phyloP scores from a whole-genome alignment of 1,140 invertebrate genomes.

The Dinoponera quadriceps region DNA sequence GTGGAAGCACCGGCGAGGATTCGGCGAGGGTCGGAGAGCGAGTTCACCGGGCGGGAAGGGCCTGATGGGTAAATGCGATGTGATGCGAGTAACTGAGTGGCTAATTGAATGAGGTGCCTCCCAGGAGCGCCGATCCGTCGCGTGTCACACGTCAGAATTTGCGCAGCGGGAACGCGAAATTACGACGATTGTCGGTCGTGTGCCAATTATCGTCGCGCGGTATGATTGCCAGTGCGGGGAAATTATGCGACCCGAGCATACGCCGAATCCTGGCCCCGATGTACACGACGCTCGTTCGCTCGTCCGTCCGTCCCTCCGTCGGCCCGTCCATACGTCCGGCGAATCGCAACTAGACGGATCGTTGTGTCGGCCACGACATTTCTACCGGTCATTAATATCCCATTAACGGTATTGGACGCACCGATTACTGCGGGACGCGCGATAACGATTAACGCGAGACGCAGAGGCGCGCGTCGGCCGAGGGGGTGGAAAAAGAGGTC shows the following conservation, averaged over 20 bases:
- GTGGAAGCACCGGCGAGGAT: conserved; percentile 38
- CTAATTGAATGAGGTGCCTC: conserved; percentile 85
- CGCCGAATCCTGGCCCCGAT: conserved; percentile 32
- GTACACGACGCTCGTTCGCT: no score
- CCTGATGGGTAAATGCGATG: conserved; percentile 81
- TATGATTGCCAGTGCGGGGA: conserved; percentile 69
- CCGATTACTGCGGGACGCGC: conserved; percentile 46
- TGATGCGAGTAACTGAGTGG: conserved; percentile 84
- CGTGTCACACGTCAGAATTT: conserved; percentile 82
- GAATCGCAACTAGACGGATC: conserved; percentile 19
- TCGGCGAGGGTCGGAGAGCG: conserved; percentile 61
- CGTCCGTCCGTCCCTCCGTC: no score
- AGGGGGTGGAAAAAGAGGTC: conserved; percentile 57
- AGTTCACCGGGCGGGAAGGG: conserved; percentile 56
- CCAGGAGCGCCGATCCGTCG: conserved; percentile 80
- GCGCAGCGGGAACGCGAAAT: conserved; percentile 70
- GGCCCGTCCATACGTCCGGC: background rate
- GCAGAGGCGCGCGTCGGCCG: background rate
- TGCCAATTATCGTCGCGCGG: conserved; percentile 70
- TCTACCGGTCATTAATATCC: conserved; percentile 70
- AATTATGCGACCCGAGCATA: conserved; percentile 54
- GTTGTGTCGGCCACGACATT: conserved; percentile 34
- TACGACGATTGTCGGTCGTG: conserved; percentile 72
- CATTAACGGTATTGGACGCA: conserved; percentile 60
- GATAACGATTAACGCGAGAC: no score